Base-by-base conservation (phyloP, 2,797 vertebrate genomes). In the Cryptoprocta ferox region DNA sequence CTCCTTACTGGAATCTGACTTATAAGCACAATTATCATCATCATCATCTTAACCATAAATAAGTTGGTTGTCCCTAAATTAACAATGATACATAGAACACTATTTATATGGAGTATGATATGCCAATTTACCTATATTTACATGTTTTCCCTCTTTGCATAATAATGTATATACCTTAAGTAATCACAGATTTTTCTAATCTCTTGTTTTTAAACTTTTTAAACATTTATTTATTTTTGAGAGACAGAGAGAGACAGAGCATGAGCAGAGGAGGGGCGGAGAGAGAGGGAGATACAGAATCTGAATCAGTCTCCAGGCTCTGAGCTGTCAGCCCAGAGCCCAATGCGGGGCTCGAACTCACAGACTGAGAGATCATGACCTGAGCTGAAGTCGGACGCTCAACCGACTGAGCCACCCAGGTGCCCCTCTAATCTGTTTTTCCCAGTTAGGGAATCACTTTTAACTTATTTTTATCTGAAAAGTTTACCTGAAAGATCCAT, bases 171-270 rank as follows among this genome's bases (percentile, higher is more conserved):
- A 42, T 30, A 65, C 15, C 56, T 84, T 48, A 83, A 86, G 37
- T 75, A 84, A 91, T 59, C 66, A 88, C 3, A 53, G 14, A 28
- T 96, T 94, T 97, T 94, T 90, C 26, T 79, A 79, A 70, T 48
- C 65, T 26, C 24, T 12, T 45, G 42, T 45, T 45, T 45, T 45
- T 9, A 45, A 45, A 45, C 8, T 8, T 45, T 9, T 45, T 45
- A 8, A 45, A 9, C 42, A 45, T 45, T 45, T 45, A 45, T 45
- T n/a, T 45, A 45, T 45, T 45, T 45, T 45, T 45, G 42, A 45
- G 42, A 45, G 7, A 45, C 42, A 45, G 42, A 45, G 42, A 45
- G 42, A 45, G 7, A 45, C 42, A 45, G 8, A 45, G 42, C 42
- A 45, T 45, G 42, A 45, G 42, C 42, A 45, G 42, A 9, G 42